phyloP scores from a whole-genome alignment of 2,113 vertebrate species.

The Chaetura pelagica region DNA sequence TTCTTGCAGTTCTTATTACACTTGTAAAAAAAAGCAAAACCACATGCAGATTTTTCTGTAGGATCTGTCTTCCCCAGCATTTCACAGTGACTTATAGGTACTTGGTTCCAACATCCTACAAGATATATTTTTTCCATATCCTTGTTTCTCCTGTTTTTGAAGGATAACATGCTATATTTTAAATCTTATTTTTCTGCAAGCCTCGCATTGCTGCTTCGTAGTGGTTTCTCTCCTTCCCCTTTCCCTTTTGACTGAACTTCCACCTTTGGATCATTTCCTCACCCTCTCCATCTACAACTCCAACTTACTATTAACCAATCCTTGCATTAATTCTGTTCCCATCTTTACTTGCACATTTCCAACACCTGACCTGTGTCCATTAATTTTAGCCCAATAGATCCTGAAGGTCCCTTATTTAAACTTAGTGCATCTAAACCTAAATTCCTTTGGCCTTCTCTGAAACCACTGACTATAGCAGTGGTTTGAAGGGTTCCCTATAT shows the following conservation, averaged over 20 bases:
- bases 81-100: background rate
- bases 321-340: background rate
- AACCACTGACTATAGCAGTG: background rate
- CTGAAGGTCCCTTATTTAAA: background rate
- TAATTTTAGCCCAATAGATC: background rate
- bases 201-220: background rate
- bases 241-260: background rate
- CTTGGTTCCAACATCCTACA: background rate
- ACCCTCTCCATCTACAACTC: background rate
- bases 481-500: background rate
- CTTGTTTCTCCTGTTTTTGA: background rate
- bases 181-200: background rate
- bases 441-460: background rate
- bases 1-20: background rate
- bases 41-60: background rate
- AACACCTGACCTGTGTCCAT: background rate
- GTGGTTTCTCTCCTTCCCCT: background rate
- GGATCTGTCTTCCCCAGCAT: background rate
- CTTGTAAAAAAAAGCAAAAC: background rate
- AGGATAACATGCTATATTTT: background rate
- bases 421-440: background rate
- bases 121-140: background rate
- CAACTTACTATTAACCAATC: background rate
- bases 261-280: background rate
- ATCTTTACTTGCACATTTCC: background rate